Evolutionary conservation across 2,888 invertebrate species (phyloP), one percentile per base, ranked within the genome.

Genomic region (Xestia c-nigrum): DNA sequence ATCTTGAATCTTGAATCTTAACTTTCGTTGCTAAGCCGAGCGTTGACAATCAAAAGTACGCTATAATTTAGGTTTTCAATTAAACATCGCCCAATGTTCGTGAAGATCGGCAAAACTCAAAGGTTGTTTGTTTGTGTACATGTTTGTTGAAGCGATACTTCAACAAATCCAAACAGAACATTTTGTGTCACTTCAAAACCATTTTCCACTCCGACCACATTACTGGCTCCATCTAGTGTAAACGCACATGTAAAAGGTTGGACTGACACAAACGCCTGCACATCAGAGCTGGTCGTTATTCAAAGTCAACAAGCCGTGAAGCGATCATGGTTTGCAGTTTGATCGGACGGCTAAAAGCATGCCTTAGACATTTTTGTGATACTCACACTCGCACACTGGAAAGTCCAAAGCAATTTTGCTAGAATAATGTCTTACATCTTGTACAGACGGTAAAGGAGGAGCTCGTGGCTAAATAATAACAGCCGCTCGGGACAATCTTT

Each of bases 271-370:
- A 79, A 72, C 79, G 78, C 79, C 64, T 72, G 76, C 59, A 77
- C 74, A 74, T 70, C 61, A 55, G 71, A 73, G 43, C 55, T 69
- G 74, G 76, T 87, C 88, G 87, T 89, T 89, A 86, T 89, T 89
- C 84, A 87, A 86, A 87, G 82, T 74, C 85, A 89, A 88, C 89
- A 84, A 86, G 78, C 87, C 88, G 80, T 90, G 87, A 89, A 89
- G 80, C 80, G 80, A 85, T 80, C 85, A 80, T 68, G 76, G 75
- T n/a, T 31, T 79, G 84, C 81, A 83, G 82, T 84, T 88, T 89
- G 85, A 88, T 89, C 84, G 86, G 83, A 86, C 61, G 72, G 67
- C 65, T 83, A 78, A 84, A 83, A 83, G 84, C 80, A 63, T 61
- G 67, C 67, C 24, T 57, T 65, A 63, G 61, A 76, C 21, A 61